Base-by-base conservation (phyloP, 2,888 invertebrate species). In the Ctenicera cuprea region DNA sequence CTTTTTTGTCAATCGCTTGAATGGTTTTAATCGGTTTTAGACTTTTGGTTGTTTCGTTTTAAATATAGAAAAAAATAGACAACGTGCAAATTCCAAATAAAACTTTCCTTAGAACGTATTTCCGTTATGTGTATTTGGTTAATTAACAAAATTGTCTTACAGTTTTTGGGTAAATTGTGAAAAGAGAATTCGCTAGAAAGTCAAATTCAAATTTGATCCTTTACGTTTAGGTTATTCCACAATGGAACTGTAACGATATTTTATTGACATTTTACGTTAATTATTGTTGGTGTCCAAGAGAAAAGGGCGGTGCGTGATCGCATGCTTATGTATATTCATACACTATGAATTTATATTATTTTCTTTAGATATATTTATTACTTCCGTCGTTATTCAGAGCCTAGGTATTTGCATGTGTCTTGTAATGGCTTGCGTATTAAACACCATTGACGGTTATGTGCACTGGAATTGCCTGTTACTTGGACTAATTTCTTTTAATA, bases 351-450 rank as follows among this genome's bases (percentile, higher is more conserved):
- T 41, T 33, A 50, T 20, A 54, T 52, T 66, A 66, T 66, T 66
- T 54, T 66, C 52, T 38, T 20, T 16, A 50, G 66, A 66, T 66
- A 41, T 66, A 66, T 66, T 66, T 66, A 66, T 66, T 50, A 66
- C 66, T 52, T 66, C 66, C 66, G 66, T 20, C 12, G 52, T 52
- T 54, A 66, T 66, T 66, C 52, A 66, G 52, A 38, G 18, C 26
- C 9, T 7, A 30, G 20, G 33, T 54, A 66, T 66, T 54, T 66
- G 66, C 66, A 66, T 66, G 38, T 37, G 37, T 45, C 50, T 18
- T 18, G 54, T n/a, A n/a, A n/a, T n/a, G n/a, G 33, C 18, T 54
- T 48, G 7, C 48, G 8, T 54, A 54, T 26, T 50, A 65, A 66
- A 20, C 8, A 38, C 59, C 59, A 38, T 59, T 38, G 59, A 59